These are phyloP conservation scores for Oeneis ivallda DNA, from an alignment of 2,888 invertebrate genomes.

Conservation along the genomic window DNA sequence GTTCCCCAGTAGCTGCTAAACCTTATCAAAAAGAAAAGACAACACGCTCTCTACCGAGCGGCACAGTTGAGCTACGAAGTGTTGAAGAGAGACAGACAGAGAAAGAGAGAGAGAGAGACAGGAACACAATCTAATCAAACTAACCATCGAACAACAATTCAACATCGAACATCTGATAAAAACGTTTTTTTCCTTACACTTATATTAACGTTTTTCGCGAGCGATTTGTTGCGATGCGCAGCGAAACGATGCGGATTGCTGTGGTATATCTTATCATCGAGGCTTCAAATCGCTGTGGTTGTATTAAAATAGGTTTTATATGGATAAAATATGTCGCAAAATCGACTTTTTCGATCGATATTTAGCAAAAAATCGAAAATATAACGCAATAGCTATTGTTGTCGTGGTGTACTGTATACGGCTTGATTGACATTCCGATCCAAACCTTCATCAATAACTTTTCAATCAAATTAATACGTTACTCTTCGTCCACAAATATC, in stretches of 20 bases:
- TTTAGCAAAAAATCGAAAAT: too few species aligned
- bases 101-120: constrained; percentile 37
- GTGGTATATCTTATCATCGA: too few species aligned
- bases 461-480: too few species aligned
- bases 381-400: too few species aligned
- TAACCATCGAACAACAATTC: constrained; percentile 56
- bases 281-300: neutral
- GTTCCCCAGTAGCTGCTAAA: neutral
- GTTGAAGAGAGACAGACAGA: constrained; percentile 25
- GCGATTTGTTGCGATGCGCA: neutral
- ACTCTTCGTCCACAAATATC: neutral
- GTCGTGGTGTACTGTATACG: too few species aligned
- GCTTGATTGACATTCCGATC: too few species aligned
- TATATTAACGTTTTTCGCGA: constrained; percentile 44
- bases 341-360: too few species aligned
- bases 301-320: too few species aligned
- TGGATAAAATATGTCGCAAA: too few species aligned
- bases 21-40: constrained; percentile 28
- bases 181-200: constrained; percentile 49
- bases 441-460: too few species aligned
- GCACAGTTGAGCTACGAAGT: constrained; percentile 35
- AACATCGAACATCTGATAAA: constrained; percentile 68
- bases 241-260: neutral
- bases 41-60: constrained; percentile 38
- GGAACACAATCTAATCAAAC: constrained; percentile 54